These are phyloP conservation scores for Diceros bicornis DNA, from an alignment of 2,797 vertebrate species.

Conservation along the genomic window DNA sequence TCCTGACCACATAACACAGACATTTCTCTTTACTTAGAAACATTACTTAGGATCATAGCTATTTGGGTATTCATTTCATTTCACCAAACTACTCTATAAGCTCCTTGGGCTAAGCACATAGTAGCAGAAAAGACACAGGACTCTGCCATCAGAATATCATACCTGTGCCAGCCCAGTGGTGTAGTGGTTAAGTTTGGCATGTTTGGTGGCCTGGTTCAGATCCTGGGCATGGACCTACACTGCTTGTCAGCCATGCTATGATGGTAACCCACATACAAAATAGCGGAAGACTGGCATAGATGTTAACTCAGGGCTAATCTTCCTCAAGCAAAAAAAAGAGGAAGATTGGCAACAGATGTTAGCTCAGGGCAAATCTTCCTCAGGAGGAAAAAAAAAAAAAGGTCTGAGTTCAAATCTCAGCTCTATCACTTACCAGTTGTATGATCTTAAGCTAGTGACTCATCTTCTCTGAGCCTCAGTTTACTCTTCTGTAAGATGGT, in stretches of 20 bases:
- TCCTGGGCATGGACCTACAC: too few species aligned
- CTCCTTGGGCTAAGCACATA: not conserved
- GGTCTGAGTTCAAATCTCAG: constrained; percentile 5
- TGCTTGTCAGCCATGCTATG: too few species aligned
- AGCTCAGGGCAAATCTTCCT: too few species aligned
- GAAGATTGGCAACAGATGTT: too few species aligned
- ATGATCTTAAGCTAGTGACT: not conserved
- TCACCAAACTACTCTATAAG: not conserved
- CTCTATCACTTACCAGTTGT: not conserved
- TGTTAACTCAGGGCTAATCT: too few species aligned
- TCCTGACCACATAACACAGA: not conserved
- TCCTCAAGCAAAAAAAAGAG: too few species aligned
- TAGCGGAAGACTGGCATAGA: too few species aligned
- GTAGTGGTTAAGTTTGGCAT: too few species aligned
- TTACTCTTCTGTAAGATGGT: constrained; percentile 1
- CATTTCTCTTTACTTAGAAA: not conserved
- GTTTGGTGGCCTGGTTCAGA: too few species aligned
- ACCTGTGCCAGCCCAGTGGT: not conserved
- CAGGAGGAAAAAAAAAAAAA: too few species aligned
- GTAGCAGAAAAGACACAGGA: not conserved
- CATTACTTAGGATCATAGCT: not conserved
- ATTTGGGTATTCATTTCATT: not conserved
- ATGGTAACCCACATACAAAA: too few species aligned
- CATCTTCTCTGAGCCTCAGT: not conserved
- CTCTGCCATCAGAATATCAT: not conserved